Conservation (phyloP, 2,113 vertebrate genomes). For the Phoenicopterus ruber region DNA sequence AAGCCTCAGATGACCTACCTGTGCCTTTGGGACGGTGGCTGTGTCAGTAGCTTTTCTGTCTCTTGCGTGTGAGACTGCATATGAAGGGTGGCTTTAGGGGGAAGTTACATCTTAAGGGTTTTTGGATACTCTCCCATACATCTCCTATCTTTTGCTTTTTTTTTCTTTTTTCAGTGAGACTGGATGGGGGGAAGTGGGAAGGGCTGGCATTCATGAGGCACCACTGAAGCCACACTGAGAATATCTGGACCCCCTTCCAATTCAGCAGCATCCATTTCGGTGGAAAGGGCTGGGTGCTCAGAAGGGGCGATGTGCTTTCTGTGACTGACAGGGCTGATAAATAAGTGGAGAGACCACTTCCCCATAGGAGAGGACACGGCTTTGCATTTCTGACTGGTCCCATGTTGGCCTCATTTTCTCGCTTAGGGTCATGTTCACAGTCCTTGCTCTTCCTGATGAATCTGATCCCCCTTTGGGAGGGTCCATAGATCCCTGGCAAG, state of each 20-base stretch:
- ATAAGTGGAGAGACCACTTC: background rate
- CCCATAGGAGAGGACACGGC: fast-evolving
- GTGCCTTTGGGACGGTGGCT: background rate
- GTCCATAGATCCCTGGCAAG: background rate
- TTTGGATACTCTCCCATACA: background rate
- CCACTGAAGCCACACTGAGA: background rate
- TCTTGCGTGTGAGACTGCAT: background rate
- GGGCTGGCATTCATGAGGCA: background rate
- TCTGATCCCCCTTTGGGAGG: background rate
- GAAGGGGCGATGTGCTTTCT: background rate
- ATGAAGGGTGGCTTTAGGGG: background rate
- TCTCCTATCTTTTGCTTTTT: no score
- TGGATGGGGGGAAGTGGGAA: background rate
- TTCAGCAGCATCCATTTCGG: background rate
- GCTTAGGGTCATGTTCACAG: background rate
- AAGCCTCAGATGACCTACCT: background rate
- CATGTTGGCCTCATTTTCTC: background rate
- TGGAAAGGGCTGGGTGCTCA: background rate
- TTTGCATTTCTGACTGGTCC: background rate
- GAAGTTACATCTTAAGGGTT: background rate
- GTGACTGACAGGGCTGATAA: background rate
- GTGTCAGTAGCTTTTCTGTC: background rate
- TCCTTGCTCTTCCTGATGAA: background rate
- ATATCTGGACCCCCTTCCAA: background rate
- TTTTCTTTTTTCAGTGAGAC: background rate